Conservation (phyloP, 1,140 invertebrate species). For the Vanessa tameamea region DNA sequence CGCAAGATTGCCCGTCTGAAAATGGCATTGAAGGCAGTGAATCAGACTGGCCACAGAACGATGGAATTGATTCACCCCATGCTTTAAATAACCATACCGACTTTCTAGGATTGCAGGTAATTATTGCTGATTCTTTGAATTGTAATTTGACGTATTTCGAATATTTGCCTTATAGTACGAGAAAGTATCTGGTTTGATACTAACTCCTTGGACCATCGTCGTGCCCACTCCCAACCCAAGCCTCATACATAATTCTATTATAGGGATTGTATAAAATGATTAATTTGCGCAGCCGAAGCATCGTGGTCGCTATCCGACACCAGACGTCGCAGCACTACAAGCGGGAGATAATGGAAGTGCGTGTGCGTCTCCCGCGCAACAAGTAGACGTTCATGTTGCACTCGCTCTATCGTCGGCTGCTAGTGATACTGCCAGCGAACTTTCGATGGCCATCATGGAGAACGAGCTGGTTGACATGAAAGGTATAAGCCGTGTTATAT, state of each 20-base stretch:
- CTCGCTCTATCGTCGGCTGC: slow-evolving; percentile 96
- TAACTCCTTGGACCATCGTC: too few relatives aligned
- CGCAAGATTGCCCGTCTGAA: slow-evolving; percentile 86
- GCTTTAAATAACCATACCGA: slow-evolving; percentile 80
- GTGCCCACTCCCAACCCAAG: too few relatives aligned
- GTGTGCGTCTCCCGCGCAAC: slow-evolving; percentile 38
- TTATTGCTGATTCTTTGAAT: neutral
- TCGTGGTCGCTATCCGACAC: slow-evolving; percentile 80
- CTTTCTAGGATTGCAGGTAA: slow-evolving; percentile 80
- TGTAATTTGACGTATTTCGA: too few relatives aligned
- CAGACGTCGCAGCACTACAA: slow-evolving; percentile 54
- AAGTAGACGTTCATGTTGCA: slow-evolving; percentile 34
- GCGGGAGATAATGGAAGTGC: slow-evolving; percentile 33
- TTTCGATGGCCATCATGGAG: slow-evolving; percentile 87
- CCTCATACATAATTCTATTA: neutral
- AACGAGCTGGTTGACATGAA: slow-evolving; percentile 82
- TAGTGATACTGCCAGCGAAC: slow-evolving; percentile 95
- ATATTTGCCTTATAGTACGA: too few relatives aligned
- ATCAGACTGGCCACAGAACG: slow-evolving; percentile 75
- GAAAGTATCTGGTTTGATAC: too few relatives aligned
- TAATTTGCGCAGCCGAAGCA: slow-evolving; percentile 43
- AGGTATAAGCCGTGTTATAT: slow-evolving; percentile 38
- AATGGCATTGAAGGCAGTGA: slow-evolving; percentile 85
- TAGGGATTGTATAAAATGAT: too few relatives aligned
- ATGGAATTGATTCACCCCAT: slow-evolving; percentile 80